phyloP scores from a whole-genome alignment of 2,888 invertebrate species.

The Asteroscopus sphinx region DNA sequence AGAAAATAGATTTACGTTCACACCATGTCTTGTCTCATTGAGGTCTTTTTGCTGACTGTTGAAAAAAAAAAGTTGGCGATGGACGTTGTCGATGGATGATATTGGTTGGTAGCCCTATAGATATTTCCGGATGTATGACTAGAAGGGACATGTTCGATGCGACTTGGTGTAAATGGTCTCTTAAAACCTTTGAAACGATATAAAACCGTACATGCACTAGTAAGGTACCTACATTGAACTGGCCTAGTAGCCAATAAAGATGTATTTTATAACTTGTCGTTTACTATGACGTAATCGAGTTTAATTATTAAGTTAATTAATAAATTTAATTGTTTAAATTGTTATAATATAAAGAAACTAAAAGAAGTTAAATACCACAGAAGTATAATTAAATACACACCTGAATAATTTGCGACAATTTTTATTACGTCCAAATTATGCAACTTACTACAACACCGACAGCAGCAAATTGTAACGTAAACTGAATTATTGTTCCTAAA shows the following conservation, averaged over 20 bases:
- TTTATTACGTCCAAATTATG: slow-evolving; percentile 33
- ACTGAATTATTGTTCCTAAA: slow-evolving; percentile 34
- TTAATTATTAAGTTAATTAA: no score
- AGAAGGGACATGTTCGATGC: slow-evolving; percentile 24
- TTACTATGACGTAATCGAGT: no score
- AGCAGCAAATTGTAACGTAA: slow-evolving; percentile 30
- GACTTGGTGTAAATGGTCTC: neutral
- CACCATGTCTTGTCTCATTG: slow-evolving; percentile 81
- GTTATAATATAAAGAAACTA: neutral
- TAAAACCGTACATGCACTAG: neutral
- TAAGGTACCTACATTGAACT: no score
- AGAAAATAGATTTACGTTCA: slow-evolving; percentile 65
- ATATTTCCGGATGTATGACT: slow-evolving; percentile 48
- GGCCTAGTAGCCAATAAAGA: no score
- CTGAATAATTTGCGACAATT: slow-evolving; percentile 16
- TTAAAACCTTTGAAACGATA: neutral
- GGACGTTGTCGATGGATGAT: slow-evolving; percentile 59
- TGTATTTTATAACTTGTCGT: no score
- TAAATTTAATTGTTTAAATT: no score
- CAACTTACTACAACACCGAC: slow-evolving; percentile 33
- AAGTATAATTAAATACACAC: no score
- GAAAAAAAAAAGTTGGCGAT: slow-evolving; percentile 60
- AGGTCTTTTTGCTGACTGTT: slow-evolving; percentile 67
- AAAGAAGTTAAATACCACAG: neutral
- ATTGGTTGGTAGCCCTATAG: slow-evolving; percentile 55